Evolutionary conservation across 2,888 invertebrate genomes (phyloP).

Genomic region (Prosapia bicincta): DNA sequence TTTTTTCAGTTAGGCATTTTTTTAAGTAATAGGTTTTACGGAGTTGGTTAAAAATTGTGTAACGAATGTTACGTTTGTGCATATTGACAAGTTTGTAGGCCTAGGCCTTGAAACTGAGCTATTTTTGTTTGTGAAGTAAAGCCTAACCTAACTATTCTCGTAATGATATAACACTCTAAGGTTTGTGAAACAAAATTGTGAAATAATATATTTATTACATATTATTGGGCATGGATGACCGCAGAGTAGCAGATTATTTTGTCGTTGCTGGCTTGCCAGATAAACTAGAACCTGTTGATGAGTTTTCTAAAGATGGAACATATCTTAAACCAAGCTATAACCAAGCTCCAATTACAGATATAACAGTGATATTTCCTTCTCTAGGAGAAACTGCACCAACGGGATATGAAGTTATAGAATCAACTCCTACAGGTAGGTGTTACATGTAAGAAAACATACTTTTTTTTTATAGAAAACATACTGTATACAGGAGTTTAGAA

Average conservation of each 20-base stretch:
- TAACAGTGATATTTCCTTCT: conserved; percentile 86
- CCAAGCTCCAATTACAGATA: conserved; percentile 93
- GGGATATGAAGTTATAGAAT: conserved; percentile 67
- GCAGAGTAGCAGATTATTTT: conserved; percentile 95
- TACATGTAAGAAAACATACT: too few relatives aligned
- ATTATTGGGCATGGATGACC: conserved; percentile 66
- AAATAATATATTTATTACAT: not conserved
- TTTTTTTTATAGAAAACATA: too few relatives aligned
- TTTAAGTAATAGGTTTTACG: not conserved
- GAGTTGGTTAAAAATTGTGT: not conserved
- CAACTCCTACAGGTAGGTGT: conserved; percentile 70
- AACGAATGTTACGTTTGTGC: not conserved
- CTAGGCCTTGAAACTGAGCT: conserved; percentile 21
- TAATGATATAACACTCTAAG: not conserved
- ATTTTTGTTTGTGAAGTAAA: conserved; percentile 20
- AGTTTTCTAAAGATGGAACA: conserved; percentile 67
- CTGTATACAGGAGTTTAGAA: too few relatives aligned
- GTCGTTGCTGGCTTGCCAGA: conserved; percentile 94
- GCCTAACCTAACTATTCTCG: conserved; percentile 14
- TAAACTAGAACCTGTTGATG: conserved; percentile 68
- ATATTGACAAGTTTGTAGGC: conserved; percentile 4
- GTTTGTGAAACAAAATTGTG: not conserved
- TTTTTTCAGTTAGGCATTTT: not conserved
- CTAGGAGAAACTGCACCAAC: conserved; percentile 81
- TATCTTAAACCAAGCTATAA: conserved; percentile 74